Evolutionary conservation across 2,113 vertebrate species (phyloP).

Genomic region (Pollimyrus isidori): DNA sequence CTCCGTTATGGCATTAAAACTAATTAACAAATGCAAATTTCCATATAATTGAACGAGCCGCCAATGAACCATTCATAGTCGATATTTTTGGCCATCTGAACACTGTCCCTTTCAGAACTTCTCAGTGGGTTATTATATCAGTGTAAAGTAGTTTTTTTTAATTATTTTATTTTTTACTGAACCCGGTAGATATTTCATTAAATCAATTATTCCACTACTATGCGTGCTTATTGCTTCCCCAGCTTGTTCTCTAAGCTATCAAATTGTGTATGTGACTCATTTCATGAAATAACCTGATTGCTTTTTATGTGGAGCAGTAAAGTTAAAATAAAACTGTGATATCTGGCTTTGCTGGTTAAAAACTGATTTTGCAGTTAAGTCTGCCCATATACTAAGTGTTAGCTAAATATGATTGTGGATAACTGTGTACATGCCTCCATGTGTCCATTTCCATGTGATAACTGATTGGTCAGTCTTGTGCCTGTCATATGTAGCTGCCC

Average conservation of each 20-base stretch:
- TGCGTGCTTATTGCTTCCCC: neutral
- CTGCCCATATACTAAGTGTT: neutral
- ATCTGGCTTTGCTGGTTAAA: neutral
- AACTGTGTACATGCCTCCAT: neutral
- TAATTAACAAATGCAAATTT: neutral
- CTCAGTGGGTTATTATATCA: neutral
- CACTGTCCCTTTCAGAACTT: neutral
- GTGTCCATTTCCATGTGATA: neutral
- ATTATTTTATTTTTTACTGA: no score
- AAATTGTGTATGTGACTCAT: neutral
- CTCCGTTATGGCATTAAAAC: neutral
- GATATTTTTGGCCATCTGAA: neutral
- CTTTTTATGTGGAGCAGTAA: neutral
- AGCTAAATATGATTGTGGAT: neutral
- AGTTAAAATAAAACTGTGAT: neutral
- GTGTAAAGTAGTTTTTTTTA: neutral
- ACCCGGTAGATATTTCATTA: neutral
- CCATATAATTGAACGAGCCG: neutral
- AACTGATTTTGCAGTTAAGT: neutral
- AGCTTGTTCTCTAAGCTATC: neutral
- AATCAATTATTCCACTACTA: neutral
- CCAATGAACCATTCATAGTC: neutral
- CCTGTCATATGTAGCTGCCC: constrained; percentile 67
- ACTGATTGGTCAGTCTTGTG: neutral
- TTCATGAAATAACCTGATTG: neutral